Conservation (phyloP, 2,113 vertebrate genomes). For the Heterotilapia buettikoferi region DNA sequence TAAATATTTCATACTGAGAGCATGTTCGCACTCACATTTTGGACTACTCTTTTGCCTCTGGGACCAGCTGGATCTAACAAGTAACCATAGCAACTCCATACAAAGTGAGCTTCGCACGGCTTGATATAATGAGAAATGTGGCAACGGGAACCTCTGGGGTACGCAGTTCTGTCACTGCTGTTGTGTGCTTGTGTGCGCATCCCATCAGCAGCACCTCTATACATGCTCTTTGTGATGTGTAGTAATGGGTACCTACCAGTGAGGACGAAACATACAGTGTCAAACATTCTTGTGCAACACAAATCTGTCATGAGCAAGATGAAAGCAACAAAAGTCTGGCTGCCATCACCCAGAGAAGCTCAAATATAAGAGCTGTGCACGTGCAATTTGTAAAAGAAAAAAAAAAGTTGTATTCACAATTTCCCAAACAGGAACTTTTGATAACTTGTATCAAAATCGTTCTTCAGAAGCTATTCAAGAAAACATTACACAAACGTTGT, state of each 20-base stretch:
- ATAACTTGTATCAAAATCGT: background rate
- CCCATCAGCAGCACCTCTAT: background rate
- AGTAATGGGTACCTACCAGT: background rate
- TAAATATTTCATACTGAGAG: conserved; percentile 45
- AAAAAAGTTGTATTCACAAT: background rate
- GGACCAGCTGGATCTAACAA: conserved; percentile 48
- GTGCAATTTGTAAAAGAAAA: background rate
- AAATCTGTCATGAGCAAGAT: background rate
- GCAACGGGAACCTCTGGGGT: conserved; percentile 48
- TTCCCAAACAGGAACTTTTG: background rate
- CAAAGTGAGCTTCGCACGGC: conserved; percentile 42
- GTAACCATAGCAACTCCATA: conserved; percentile 69
- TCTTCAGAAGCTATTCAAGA: background rate
- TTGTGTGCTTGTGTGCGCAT: background rate
- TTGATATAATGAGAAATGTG: conserved; percentile 55
- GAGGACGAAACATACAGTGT: conserved; percentile 8
- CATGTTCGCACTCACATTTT: conserved; percentile 38
- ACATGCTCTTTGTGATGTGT: background rate
- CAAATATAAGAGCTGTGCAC: background rate
- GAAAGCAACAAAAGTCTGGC: background rate
- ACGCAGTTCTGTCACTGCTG: conserved; percentile 1
- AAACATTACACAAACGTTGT: background rate
- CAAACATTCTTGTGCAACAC: background rate
- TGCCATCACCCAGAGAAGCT: background rate
- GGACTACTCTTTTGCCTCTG: conserved; percentile 38